phyloP scores from a whole-genome alignment of 2,888 invertebrate species.

The Eilema caniola region DNA sequence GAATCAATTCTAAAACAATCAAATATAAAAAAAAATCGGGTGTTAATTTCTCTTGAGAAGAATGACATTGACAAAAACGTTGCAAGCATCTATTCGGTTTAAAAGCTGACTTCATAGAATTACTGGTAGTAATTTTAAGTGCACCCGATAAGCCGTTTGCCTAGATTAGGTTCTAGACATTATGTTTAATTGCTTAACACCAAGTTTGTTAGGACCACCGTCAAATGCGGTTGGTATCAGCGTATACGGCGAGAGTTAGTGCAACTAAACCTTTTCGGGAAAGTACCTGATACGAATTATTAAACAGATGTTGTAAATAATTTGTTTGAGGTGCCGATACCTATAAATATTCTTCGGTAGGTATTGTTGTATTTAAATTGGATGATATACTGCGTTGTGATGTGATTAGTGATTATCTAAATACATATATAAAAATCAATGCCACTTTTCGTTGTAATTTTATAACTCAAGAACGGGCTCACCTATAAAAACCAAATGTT shows the following conservation, averaged over 20 bases:
- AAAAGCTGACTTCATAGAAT: slow-evolving; percentile 5
- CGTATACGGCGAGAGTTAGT: slow-evolving; percentile 5
- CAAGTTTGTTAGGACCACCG: not conserved
- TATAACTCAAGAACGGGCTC: too few relatives aligned
- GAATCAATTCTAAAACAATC: too few relatives aligned
- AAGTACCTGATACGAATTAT: slow-evolving; percentile 13
- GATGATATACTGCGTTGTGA: too few relatives aligned
- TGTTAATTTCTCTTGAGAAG: too few relatives aligned
- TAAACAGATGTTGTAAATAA: not conserved
- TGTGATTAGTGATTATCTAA: too few relatives aligned
- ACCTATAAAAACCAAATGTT: too few relatives aligned
- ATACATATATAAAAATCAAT: too few relatives aligned
- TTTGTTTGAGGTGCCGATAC: not conserved
- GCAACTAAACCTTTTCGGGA: not conserved
- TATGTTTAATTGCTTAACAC: slow-evolving; percentile 1
- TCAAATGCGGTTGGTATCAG: not conserved
- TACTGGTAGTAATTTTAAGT: not conserved
- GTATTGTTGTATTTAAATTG: not conserved
- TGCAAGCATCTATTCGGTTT: not conserved
- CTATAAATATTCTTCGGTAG: not conserved
- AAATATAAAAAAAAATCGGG: too few relatives aligned
- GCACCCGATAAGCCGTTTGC: not conserved
- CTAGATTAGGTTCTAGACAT: not conserved
- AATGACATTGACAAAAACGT: not conserved
- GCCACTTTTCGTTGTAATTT: too few relatives aligned